Evolutionary conservation across 1,140 invertebrate species (phyloP).

Genomic region (Lutraria rhynchaena): DNA sequence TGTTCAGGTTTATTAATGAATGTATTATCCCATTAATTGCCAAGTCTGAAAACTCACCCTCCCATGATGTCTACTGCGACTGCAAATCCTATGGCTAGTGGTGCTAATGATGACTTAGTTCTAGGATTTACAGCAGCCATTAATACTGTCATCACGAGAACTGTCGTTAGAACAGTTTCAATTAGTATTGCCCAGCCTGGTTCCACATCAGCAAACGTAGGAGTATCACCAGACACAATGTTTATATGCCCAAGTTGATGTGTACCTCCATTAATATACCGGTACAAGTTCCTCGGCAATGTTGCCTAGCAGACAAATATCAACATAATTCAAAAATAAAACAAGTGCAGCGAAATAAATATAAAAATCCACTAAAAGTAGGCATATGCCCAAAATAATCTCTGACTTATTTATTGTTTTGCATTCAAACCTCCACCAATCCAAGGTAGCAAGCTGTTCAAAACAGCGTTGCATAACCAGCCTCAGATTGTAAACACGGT

Average conservation of each 20-base stretch:
- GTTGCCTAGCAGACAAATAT: constrained; percentile 71
- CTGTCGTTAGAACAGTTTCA: constrained; percentile 76
- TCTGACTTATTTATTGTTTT: too few relatives aligned
- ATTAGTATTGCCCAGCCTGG: constrained; percentile 72
- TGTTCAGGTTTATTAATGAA: too few relatives aligned
- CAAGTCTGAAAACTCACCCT: too few relatives aligned
- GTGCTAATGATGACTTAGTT: constrained; percentile 69
- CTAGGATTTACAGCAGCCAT: constrained; percentile 73
- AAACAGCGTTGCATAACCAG: too few relatives aligned
- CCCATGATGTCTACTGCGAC: constrained; percentile 77
- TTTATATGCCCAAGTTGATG: constrained; percentile 45
- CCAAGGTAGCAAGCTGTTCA: too few relatives aligned
- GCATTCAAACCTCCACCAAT: too few relatives aligned
- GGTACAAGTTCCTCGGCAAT: constrained; percentile 55
- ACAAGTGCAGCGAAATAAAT: too few relatives aligned
- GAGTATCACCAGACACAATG: constrained; percentile 25
- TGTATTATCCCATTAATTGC: too few relatives aligned
- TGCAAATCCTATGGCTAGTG: constrained; percentile 80
- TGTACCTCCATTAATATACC: constrained; percentile 62
- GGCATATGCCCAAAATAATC: too few relatives aligned
- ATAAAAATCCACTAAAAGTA: too few relatives aligned
- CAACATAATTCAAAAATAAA: too few relatives aligned
- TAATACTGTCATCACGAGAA: constrained; percentile 77
- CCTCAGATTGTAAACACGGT: too few relatives aligned
- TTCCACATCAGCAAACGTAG: constrained; percentile 25